Evolutionary conservation across 1,140 invertebrate genomes (phyloP).

Genomic region (Heliconius hermathena): DNA sequence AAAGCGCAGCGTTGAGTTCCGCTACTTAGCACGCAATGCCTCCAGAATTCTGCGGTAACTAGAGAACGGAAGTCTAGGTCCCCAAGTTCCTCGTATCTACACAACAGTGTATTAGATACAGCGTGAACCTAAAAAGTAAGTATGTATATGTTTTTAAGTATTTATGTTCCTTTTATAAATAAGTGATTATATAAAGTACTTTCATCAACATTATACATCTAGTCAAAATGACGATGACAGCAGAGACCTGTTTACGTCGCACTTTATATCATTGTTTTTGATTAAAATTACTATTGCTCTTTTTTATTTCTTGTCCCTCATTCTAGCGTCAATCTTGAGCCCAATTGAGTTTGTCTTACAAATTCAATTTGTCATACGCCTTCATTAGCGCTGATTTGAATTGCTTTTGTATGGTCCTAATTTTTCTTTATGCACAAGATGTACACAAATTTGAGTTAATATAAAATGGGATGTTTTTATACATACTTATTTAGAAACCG

Average conservation of each 20-base stretch:
- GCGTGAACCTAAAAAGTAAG: no score
- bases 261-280: conserved; percentile 73
- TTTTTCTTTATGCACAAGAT: not conserved
- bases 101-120: no score
- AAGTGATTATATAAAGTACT: not conserved
- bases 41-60: no score
- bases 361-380: conserved; percentile 27
- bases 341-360: conserved; percentile 29
- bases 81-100: no score
- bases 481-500: no score
- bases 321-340: conserved; percentile 32
- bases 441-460: not conserved
- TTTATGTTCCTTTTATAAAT: no score
- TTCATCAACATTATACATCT: not conserved
- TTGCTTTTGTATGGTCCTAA: conserved; percentile 5
- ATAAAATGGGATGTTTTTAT: not conserved
- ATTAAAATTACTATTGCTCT: conserved; percentile 75
- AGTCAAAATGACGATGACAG: conserved; percentile 33
- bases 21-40: no score
- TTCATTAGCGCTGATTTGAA: conserved; percentile 17
- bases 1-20: no score
- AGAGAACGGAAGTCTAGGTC: no score
- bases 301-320: conserved; percentile 44
- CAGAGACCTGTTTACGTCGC: conserved; percentile 69
- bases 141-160: no score